A percentile compares a stretch with the other conserved stretches of the same genome.
Evolutionary conservation across 1,140 invertebrate species (phyloP).

Genomic region (Drosophila kohkoa): DNA sequence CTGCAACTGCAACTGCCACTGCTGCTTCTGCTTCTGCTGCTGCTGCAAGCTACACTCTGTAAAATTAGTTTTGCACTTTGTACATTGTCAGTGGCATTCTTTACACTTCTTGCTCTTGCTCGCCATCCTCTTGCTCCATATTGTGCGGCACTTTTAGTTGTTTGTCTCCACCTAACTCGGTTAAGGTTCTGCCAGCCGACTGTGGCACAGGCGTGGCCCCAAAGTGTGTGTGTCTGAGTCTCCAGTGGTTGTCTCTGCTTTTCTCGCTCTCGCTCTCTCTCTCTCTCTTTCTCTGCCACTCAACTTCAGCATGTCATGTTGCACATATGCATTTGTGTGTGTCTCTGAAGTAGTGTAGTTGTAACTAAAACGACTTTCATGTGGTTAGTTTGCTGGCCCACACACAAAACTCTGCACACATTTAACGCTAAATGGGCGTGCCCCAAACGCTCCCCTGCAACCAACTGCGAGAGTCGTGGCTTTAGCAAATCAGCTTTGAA

Average conservation of each 20-base stretch:
- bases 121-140: conserved; percentile 1
- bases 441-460: conserved; percentile 5
- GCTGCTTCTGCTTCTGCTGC: conserved; percentile 30
- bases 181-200: conserved; percentile 41
- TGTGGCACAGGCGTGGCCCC: conserved; percentile 25
- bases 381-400: conserved; percentile 70
- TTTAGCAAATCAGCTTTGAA: conserved; percentile 78
- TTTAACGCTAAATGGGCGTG: conserved; percentile 70
- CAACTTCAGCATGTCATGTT: conserved; percentile 76
- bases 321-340: conserved; percentile 62
- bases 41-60: conserved; percentile 71
- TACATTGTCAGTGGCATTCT: conserved; percentile 83
- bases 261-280: neutral
- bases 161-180: conserved; percentile 38
- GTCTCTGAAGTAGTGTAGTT: neutral
- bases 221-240: conserved; percentile 17
- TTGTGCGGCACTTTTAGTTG: conserved; percentile 8
- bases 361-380: conserved; percentile 70
- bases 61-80: conserved; percentile 84
- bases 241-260: neutral
- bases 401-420: conserved; percentile 70
- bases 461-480: neutral
- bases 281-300: conserved; percentile 42
- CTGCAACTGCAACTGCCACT: conserved; percentile 10
- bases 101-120: conserved; percentile 72